Conservation (phyloP, 2,888 invertebrate species). For the Tethea ocularis region DNA sequence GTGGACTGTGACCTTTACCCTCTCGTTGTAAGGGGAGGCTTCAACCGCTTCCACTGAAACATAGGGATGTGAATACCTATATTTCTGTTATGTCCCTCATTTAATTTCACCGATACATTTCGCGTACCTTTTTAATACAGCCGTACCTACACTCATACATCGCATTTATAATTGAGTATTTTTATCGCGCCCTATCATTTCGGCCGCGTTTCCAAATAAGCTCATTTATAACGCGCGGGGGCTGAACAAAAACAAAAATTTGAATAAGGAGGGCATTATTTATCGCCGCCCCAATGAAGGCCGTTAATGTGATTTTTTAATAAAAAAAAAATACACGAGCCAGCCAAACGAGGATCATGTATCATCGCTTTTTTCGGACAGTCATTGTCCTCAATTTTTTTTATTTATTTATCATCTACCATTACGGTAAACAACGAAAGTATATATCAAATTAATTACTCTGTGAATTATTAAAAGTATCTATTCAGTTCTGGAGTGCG, state of each 20-base stretch:
- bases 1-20: neutral
- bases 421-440: conserved; percentile 58
- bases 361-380: conserved; percentile 82
- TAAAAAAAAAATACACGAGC: conserved; percentile 78
- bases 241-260: conserved; percentile 82
- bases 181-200: conserved; percentile 80
- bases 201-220: conserved; percentile 77
- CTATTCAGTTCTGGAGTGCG: neutral
- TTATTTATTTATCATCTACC: conserved; percentile 63
- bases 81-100: neutral
- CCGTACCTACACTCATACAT: conserved; percentile 41
- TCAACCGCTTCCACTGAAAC: neutral
- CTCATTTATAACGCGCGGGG: conserved; percentile 81
- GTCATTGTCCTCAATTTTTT: conserved; percentile 76
- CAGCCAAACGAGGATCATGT: conserved; percentile 82
- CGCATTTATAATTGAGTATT: conserved; percentile 66
- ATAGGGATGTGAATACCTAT: neutral
- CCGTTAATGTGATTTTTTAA: conserved; percentile 84
- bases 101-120: conserved; percentile 6
- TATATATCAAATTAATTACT: conserved; percentile 74
- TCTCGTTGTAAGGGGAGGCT: neutral
- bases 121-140: conserved; percentile 15
- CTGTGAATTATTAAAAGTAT: conserved; percentile 44
- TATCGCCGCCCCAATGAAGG: conserved; percentile 84
- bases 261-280: conserved; percentile 84